Evolutionary conservation across 1,140 invertebrate species (phyloP), one percentile per base, ranked within the genome.

Genomic region (Drosophila insularis): DNA sequence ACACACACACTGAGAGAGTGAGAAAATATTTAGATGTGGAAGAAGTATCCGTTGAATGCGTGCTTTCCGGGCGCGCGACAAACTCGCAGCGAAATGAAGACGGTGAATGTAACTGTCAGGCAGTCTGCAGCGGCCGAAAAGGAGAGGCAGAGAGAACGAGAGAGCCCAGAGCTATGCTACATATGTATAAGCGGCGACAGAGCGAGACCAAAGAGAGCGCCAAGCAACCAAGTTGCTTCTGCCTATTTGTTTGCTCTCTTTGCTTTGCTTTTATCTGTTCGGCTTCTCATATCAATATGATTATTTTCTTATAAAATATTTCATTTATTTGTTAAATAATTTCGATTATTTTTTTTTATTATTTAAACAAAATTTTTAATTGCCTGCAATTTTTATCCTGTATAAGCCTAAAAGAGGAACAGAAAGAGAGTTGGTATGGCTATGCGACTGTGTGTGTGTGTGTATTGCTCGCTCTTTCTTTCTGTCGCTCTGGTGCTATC

Each of bases 31-130:
- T 50, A 19, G 43, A 17, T 50, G 43, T 50, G 43, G 43, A 50
- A 50, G 43, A 50, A 50, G 43, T 19, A 19, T 50, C 17, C 61
- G 61, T 63, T 63, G 43, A 14, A 63, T 63, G 43, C 58, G 58
- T 39, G 58, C 58, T 61, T 61, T 46, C 61, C 61, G 61, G 61
- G 35, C 58, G 58, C 58, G 58, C 58, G 58, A 61, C 58, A 61
- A 61, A 61, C 58, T 61, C 58, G 31, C 35, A 60, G 35, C 58
- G 35, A 37, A 60, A 37, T 60, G 35, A 60, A 60, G 58, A 60
- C 58, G 31, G 58, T 63, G 60, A 63, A 63, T 50, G 60, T 53
- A 53, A 53, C 50, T 53, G 58, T 58, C 27, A 60, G 35, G 35
- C 58, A 63, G 23, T 21, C 23, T 43, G 62, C 50, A 50, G 27